Evolutionary conservation across 2,888 invertebrate genomes (phyloP), one percentile per base, ranked within the genome.

Genomic region (Dynastes maya): DNA sequence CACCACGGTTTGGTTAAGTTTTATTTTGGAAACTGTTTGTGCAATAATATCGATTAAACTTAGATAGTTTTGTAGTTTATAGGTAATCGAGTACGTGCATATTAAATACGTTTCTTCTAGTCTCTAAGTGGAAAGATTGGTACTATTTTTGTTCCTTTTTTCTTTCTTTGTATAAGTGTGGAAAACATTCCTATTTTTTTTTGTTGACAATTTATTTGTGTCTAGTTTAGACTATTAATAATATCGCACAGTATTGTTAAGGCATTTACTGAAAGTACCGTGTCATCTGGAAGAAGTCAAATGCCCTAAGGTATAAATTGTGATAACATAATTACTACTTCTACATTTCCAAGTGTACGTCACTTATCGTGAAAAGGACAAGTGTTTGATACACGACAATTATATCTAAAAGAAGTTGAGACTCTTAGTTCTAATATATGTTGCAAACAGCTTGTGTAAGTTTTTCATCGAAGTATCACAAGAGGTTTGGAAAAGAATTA

Each of bases 1-100:
- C 88, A 87, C 87, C 86, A 87, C 87, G 84, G 87, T 88, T 88
- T 88, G 88, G 88, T 88, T 88, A 86, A 85, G 87, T 88, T 89
- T 86, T 88, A 86, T 87, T 87, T 87, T 84, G 80, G 68, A 68
- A 81, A 80, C 82, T 81, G 81, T 81, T 81, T 82, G 83, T 81
- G 81, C 81, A 80, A 81, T 80, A 80, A 76, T 65, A 49, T 74
- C 58, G 65, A 32, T 77, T 77, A 58, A 61, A 22, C 49, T n/a
- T 65, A 76, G 51, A 64, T 76, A 29, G 27, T 63, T 53, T 27
- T 68, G 40, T 72, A 72, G 72, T 58, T 58, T 16, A 22, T 72
- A 72, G 55, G 11, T 40, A 6, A 53, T 70, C 51, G 4, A 68
- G 5, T 16, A n/a, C 51, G 68, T 68, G 11, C 68, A 53, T 49